Conservation (phyloP, 2,888 invertebrate genomes). For the Zeuzera pyrina region DNA sequence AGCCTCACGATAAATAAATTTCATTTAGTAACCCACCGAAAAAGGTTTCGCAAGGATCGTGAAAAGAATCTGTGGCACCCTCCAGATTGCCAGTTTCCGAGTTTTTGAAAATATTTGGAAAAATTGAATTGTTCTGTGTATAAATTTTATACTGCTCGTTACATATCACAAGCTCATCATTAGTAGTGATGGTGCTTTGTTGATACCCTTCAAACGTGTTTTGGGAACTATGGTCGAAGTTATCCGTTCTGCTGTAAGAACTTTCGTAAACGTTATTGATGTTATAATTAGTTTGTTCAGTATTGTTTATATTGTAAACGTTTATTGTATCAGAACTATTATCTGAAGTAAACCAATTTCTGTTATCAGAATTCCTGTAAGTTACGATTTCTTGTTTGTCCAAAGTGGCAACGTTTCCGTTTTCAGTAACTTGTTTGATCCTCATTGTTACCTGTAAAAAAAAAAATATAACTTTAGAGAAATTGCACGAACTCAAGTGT, state of each 20-base stretch:
- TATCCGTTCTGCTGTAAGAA: slow-evolving; percentile 13
- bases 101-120: slow-evolving; percentile 20
- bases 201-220: slow-evolving; percentile 17
- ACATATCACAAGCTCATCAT: slow-evolving; percentile 38
- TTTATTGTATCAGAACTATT: slow-evolving; percentile 22
- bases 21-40: slow-evolving; percentile 23
- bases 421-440: slow-evolving; percentile 43
- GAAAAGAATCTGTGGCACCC: slow-evolving; percentile 14
- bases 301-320: slow-evolving; percentile 17
- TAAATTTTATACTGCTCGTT: slow-evolving; percentile 53
- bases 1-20: not conserved
- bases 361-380: slow-evolving; percentile 27
- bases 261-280: slow-evolving; percentile 28
- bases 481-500: too few species aligned
- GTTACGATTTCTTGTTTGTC: slow-evolving; percentile 22
- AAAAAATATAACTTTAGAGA: slow-evolving; percentile 7
- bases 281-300: slow-evolving; percentile 23
- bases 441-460: slow-evolving; percentile 55
- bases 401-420: slow-evolving; percentile 43
- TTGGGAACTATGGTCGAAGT: slow-evolving; percentile 27
- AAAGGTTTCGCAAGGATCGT: slow-evolving; percentile 22
- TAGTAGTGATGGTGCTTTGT: slow-evolving; percentile 17
- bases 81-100: slow-evolving; percentile 25
- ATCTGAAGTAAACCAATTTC: slow-evolving; percentile 29
- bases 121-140: slow-evolving; percentile 30